phyloP scores from a whole-genome alignment of 1,140 invertebrate species.

The Sarcophaga peregrina region DNA sequence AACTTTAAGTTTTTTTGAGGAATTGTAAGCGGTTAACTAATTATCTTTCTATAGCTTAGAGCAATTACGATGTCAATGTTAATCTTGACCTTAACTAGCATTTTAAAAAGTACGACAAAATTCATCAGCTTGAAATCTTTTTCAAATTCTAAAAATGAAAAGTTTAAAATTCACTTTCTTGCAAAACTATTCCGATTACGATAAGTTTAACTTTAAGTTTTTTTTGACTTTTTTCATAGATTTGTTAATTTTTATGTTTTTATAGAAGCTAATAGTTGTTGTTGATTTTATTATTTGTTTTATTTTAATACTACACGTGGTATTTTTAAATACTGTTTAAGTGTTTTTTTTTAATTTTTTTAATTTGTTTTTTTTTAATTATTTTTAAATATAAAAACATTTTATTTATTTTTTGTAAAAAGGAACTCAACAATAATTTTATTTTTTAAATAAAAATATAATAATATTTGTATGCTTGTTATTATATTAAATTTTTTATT shows the following conservation, averaged over 20 bases:
- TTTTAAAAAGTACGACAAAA: no score
- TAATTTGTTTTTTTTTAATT: neutral
- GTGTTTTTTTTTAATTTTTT: neutral
- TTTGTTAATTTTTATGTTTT: neutral
- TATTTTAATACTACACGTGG: conserved; percentile 34
- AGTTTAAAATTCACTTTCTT: conserved; percentile 2
- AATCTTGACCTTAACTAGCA: no score
- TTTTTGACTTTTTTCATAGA: neutral
- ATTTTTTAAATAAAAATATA: neutral
- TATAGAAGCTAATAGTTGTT: neutral
- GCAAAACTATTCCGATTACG: neutral
- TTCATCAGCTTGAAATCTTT: neutral
- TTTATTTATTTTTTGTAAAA: neutral
- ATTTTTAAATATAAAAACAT: no score
- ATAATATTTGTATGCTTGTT: neutral
- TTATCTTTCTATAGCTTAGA: no score
- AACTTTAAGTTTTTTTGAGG: no score
- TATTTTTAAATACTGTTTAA: conserved; percentile 38
- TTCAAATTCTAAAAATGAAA: neutral
- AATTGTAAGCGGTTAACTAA: no score
- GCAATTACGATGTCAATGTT: no score
- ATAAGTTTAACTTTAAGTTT: neutral
- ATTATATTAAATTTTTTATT: neutral
- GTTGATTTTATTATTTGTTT: neutral
- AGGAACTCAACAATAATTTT: no score